phyloP scores from a whole-genome alignment of 2,797 vertebrate genomes.

The Spondyliosoma cantharus region DNA sequence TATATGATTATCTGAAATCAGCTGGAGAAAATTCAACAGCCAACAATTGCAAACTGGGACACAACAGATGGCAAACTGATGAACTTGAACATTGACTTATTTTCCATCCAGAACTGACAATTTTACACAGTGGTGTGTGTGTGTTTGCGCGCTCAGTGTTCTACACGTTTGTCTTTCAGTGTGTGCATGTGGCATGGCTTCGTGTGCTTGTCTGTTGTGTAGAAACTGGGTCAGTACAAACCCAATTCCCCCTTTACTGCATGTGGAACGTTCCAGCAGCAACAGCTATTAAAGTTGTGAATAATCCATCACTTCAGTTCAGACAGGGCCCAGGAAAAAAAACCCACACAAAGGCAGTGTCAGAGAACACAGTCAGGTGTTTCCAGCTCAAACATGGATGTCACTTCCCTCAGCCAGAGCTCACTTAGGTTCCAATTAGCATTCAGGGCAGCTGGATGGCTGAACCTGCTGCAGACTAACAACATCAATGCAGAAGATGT shows the following conservation, averaged over 20 bases:
- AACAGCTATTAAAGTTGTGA: constrained; percentile 68
- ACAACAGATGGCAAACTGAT: constrained; percentile 71
- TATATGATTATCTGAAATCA: constrained; percentile 53
- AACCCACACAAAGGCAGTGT: not conserved
- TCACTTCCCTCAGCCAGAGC: constrained; percentile 33
- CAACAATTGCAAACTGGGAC: constrained; percentile 63
- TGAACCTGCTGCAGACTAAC: constrained; percentile 44
- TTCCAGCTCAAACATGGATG: constrained; percentile 28
- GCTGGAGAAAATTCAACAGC: constrained; percentile 32
- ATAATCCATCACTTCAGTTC: constrained; percentile 74
- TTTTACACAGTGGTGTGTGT: constrained; percentile 24
- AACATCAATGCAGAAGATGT: constrained; percentile 34
- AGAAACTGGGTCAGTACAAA: constrained; percentile 79
- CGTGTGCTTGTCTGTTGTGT: constrained; percentile 37
- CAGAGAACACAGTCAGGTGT: constrained; percentile 42
- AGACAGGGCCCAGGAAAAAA: constrained; percentile 22
- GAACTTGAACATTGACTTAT: constrained; percentile 63
- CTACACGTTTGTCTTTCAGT: constrained; percentile 17
- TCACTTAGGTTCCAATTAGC: constrained; percentile 42
- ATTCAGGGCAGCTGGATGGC: constrained; percentile 41
- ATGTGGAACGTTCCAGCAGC: constrained; percentile 62
- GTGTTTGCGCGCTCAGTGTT: not conserved
- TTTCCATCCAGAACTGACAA: constrained; percentile 54
- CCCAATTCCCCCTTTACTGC: constrained; percentile 56
- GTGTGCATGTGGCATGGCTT: constrained; percentile 20